Evolutionary conservation across 2,797 vertebrate species (phyloP).

Genomic region (Chrosomus eos): DNA sequence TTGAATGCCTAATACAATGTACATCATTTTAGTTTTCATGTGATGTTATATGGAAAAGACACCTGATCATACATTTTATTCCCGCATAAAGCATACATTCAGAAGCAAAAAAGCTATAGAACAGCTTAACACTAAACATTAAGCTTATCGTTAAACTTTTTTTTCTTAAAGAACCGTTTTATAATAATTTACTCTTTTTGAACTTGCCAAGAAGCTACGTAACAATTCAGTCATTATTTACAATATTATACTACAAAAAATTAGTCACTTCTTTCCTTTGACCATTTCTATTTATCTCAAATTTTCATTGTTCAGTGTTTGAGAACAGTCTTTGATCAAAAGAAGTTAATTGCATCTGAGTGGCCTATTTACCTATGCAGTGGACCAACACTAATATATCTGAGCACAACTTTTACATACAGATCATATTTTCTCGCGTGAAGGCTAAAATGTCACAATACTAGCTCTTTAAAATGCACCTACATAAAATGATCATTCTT

Average conservation of each 20-base stretch:
- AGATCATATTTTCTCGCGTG: constrained; percentile 18
- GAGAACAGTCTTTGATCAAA: not conserved
- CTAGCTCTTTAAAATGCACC: not conserved
- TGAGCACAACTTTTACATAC: constrained; percentile 13
- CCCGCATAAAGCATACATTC: constrained; percentile 12
- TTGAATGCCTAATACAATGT: not conserved
- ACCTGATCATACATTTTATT: not conserved
- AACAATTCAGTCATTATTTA: constrained; percentile 28
- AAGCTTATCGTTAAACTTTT: constrained; percentile 11
- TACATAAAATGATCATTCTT: not conserved
- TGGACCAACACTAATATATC: constrained; percentile 21
- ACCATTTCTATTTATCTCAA: constrained; percentile 2
- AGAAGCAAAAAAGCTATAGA: not conserved
- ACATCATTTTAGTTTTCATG: not conserved
- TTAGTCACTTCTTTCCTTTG: not conserved
- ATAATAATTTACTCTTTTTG: constrained; percentile 28
- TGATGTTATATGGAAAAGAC: not conserved
- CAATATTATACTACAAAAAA: constrained; percentile 1
- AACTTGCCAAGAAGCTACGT: not conserved
- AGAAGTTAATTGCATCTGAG: not conserved
- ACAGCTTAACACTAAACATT: not conserved
- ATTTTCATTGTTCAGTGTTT: not conserved
- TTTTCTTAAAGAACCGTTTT: not conserved
- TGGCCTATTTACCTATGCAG: not conserved
- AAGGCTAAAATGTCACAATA: not conserved